Evolutionary conservation across 1,140 invertebrate genomes (phyloP).

Genomic region (Notospermus geniculatus): DNA sequence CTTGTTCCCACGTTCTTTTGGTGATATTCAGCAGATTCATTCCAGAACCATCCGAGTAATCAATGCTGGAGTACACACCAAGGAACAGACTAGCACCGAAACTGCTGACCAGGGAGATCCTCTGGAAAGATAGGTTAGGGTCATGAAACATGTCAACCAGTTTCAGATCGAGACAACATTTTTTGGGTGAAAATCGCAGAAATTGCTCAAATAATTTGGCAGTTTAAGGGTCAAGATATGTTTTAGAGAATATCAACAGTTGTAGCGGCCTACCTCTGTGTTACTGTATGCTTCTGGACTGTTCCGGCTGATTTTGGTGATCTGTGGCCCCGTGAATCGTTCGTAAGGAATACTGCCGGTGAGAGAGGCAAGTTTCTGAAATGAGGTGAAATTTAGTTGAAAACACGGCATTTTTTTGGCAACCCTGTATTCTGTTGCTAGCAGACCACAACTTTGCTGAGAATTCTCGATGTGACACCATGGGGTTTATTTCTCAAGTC

Average conservation of each 20-base stretch:
- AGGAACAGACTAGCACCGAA: conserved; percentile 85
- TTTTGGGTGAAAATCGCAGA: neutral
- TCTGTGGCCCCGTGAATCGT: conserved; percentile 90
- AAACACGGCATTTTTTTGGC: too few relatives aligned
- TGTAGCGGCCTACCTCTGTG: conserved; percentile 66
- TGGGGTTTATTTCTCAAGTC: too few relatives aligned
- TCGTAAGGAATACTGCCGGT: conserved; percentile 93
- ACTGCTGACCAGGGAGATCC: conserved; percentile 90
- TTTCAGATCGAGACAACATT: neutral
- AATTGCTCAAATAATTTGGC: neutral
- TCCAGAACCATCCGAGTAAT: conserved; percentile 88
- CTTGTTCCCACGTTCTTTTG: conserved; percentile 73
- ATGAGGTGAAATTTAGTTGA: too few relatives aligned
- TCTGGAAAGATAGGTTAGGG: conserved; percentile 58
- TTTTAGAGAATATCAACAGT: too few relatives aligned
- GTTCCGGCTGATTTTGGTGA: conserved; percentile 79
- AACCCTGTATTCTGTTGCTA: too few relatives aligned
- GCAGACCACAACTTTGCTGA: too few relatives aligned
- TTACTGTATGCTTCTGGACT: conserved; percentile 73
- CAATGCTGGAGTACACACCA: conserved; percentile 87
- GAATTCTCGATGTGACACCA: too few relatives aligned
- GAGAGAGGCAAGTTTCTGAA: conserved; percentile 74
- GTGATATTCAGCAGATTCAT: conserved; percentile 93
- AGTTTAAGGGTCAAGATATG: too few relatives aligned
- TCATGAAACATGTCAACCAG: neutral